These are phyloP conservation scores for Poeciliopsis paucimaculata DNA, from an alignment of 2,797 vertebrate genomes.

Conservation along the genomic window DNA sequence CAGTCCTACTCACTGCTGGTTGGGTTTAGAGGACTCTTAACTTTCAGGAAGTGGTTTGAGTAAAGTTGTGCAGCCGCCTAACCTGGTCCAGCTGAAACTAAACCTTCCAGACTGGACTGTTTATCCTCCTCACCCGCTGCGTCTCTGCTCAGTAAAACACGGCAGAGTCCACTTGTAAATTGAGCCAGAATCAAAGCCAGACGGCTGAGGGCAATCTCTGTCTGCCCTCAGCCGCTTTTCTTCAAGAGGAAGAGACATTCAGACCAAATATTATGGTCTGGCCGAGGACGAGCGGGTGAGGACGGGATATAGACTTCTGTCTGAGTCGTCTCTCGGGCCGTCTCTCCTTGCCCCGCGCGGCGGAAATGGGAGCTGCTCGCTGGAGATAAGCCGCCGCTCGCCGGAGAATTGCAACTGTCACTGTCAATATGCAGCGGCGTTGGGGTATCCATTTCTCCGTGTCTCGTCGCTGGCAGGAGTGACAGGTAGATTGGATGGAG, in stretches of 20 bases:
- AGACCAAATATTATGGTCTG: constrained; percentile 50
- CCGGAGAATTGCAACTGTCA: constrained; percentile 71
- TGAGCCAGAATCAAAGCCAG: constrained; percentile 42
- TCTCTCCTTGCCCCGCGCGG: constrained; percentile 59
- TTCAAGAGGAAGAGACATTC: constrained; percentile 50
- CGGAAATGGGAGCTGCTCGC: constrained; percentile 75
- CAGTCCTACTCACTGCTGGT: neutral
- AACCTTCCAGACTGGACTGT: neutral
- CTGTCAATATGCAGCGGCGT: constrained; percentile 66
- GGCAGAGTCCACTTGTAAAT: constrained; percentile 32
- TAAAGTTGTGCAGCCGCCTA: neutral
- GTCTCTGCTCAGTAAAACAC: constrained; percentile 9
- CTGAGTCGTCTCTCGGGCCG: constrained; percentile 52
- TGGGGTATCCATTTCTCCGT: constrained; percentile 63
- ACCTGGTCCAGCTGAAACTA: too few species aligned
- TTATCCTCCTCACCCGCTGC: neutral
- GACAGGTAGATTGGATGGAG: constrained; percentile 77
- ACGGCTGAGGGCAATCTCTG: constrained; percentile 37
- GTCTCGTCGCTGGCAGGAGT: constrained; percentile 73
- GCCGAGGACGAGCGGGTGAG: constrained; percentile 48
- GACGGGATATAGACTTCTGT: constrained; percentile 66
- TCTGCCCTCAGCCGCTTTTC: constrained; percentile 31
- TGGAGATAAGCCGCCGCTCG: constrained; percentile 73
- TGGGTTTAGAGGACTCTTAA: neutral
- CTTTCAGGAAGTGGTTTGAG: neutral